phyloP scores from a whole-genome alignment of 2,888 invertebrate genomes.

The Sthenelais limicola region DNA sequence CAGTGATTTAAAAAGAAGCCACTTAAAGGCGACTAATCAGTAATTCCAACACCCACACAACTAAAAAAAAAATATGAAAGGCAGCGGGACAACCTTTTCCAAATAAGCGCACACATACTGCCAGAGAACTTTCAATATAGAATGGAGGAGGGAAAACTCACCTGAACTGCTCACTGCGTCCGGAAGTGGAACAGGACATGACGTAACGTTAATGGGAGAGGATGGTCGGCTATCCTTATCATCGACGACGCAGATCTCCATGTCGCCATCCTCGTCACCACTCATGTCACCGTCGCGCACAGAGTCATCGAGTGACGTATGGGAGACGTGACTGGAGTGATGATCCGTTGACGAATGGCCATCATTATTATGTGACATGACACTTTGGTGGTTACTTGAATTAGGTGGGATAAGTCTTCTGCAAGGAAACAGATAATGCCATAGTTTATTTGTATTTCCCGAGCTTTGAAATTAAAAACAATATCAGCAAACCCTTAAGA shows the following conservation, averaged over 20 bases:
- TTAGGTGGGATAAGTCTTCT: no score
- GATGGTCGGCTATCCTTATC: conserved; percentile 42
- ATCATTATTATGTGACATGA: background rate
- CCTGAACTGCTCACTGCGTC: conserved; percentile 10
- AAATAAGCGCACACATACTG: background rate
- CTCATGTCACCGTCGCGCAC: conserved; percentile 30
- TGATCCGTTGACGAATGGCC: conserved; percentile 2
- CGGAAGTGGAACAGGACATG: conserved; percentile 37
- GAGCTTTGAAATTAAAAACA: no score
- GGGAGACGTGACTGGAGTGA: conserved; percentile 9
- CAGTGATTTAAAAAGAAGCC: background rate
- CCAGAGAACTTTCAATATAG: no score
- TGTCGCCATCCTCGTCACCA: conserved; percentile 49
- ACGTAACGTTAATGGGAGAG: conserved; percentile 12
- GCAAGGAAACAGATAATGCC: no score
- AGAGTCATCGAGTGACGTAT: conserved; percentile 21
- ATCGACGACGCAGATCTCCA: conserved; percentile 52
- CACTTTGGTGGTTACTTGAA: no score
- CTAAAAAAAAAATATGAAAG: conserved; percentile 28
- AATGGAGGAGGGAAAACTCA: no score
- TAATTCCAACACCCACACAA: conserved; percentile 37
- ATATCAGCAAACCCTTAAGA: no score
- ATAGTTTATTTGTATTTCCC: no score
- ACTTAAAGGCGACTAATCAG: conserved; percentile 29
- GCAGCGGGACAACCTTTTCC: background rate